Conservation (phyloP, 2,797 vertebrate genomes). For the Pipistrellus kuhlii region DNA sequence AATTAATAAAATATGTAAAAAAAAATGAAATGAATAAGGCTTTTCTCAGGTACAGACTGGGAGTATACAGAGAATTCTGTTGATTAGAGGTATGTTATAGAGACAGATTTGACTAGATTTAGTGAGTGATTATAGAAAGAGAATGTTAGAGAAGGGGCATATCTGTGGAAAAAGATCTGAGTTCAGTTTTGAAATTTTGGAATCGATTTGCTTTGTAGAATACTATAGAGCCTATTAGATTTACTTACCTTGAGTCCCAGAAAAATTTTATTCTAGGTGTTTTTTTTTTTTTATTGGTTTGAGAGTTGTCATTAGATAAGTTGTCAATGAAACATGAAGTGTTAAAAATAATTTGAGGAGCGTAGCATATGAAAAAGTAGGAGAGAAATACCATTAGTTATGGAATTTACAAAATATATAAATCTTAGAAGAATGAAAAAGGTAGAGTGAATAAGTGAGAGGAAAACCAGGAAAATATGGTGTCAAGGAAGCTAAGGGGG, state of each 20-base stretch:
- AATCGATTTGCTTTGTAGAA: conserved; percentile 49
- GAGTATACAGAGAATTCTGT: conserved; percentile 19
- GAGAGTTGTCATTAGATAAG: background rate
- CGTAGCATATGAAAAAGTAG: background rate
- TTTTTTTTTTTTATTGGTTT: background rate
- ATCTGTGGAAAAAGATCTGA: background rate
- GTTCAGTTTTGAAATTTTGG: conserved; percentile 26
- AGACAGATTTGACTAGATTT: conserved; percentile 8
- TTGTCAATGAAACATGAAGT: background rate
- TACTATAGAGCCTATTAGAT: conserved; percentile 2
- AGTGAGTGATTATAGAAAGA: background rate
- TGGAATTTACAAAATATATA: conserved; percentile 11
- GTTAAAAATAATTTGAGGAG: background rate
- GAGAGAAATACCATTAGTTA: background rate
- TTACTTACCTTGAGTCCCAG: background rate
- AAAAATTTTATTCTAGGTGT: background rate
- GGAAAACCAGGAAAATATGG: conserved; percentile 1
- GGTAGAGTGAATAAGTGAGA: background rate
- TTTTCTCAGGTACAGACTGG: background rate
- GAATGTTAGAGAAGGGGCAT: background rate
- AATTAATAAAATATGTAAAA: too few species aligned
- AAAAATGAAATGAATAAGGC: too few species aligned
- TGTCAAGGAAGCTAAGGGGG: background rate
- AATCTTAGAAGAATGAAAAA: background rate
- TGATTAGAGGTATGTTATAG: background rate